Evolutionary conservation across 1,140 invertebrate species (phyloP), one percentile per base, ranked within the genome.

Genomic region (Trichonephila clavipes): DNA sequence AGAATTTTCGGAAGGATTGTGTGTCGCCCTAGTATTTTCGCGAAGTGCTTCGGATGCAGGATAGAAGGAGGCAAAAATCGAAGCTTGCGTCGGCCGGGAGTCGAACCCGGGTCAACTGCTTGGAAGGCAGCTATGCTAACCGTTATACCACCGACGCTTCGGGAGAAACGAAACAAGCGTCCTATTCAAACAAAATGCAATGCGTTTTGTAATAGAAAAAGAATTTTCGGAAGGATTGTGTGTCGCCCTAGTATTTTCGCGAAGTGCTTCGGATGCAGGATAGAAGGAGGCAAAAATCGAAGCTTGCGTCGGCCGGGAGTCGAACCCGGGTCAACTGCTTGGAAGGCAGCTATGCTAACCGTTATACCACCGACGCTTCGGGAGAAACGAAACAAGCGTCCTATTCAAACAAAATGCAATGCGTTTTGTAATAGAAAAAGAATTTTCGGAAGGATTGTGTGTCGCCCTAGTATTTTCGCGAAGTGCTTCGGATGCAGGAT

Each of bases 171-270:
- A 51, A 40, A 3, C 51, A 12, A 3, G 51, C 51, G 51, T 51
- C 5, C 51, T 51, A 51, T 12, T 97, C 98, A 98, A 98, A 97
- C 97, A 97, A 98, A n/a, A 98, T 97, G 97, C 97, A 97, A 97
- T 97, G 34, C 34, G 34, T 40, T 40, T 3, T 3, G 4, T 28
- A 40, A 40, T 40, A 40, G 34, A 40, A 40, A 40, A 40, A 40
- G 2, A 40, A 40, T 40, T 40, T 40, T 40, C 34, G 97, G 21
- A 64, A 16, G 62, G 62, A 64, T 5, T 3, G 62, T 3, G 62
- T 6, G 14, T 64, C 18, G 21, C 12, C 10, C 34, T 3, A 40
- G 34, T 4, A 40, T 16, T 18, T 16, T 6, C 62, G 0, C 62
- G 10, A 16, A 0, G 18, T 1, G 19, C 3, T 2, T 18, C 16